phyloP scores from a whole-genome alignment of 1,140 invertebrate species.

The Mycetomoellerius zeteki region DNA sequence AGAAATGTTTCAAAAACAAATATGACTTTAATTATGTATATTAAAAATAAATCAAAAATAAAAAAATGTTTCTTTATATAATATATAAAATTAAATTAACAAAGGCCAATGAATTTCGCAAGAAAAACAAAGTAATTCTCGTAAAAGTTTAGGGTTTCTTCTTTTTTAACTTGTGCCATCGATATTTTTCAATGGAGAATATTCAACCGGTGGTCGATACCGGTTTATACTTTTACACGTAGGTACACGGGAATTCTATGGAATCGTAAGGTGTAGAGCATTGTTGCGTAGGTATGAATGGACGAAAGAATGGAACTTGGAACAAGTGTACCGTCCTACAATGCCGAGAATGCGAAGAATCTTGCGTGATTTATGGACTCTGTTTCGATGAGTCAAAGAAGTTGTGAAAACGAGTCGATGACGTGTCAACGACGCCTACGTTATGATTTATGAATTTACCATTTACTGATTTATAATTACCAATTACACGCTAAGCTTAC shows the following conservation, averaged over 20 bases:
- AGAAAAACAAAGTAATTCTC: slow-evolving; percentile 78
- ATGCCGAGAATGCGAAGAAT: slow-evolving; percentile 81
- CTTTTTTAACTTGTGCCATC: slow-evolving; percentile 70
- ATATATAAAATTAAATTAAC: slow-evolving; percentile 84
- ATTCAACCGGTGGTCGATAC: slow-evolving; percentile 54
- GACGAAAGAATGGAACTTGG: slow-evolving; percentile 75
- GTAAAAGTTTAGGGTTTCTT: slow-evolving; percentile 62
- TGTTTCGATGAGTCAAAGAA: slow-evolving; percentile 38
- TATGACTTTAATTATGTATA: slow-evolving; percentile 8
- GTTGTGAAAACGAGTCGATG: slow-evolving; percentile 18
- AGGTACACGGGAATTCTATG: slow-evolving; percentile 58
- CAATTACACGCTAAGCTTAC: neutral
- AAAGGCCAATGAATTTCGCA: slow-evolving; percentile 54
- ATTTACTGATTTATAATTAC: neutral
- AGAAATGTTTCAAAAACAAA: slow-evolving; percentile 37
- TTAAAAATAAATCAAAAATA: slow-evolving; percentile 68
- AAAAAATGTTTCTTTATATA: slow-evolving; percentile 71
- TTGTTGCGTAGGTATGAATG: slow-evolving; percentile 83
- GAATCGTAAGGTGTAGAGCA: slow-evolving; percentile 83
- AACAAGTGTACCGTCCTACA: slow-evolving; percentile 84
- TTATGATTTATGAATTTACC: slow-evolving; percentile 26
- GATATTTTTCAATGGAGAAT: slow-evolving; percentile 77
- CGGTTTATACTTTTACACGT: slow-evolving; percentile 33
- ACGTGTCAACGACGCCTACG: slow-evolving; percentile 41
- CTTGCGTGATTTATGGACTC: slow-evolving; percentile 81